A percentile compares a stretch with the other conserved stretches of the same genome.
phyloP scores from a whole-genome alignment of 2,888 invertebrate species.

The Nymphalis urticae region DNA sequence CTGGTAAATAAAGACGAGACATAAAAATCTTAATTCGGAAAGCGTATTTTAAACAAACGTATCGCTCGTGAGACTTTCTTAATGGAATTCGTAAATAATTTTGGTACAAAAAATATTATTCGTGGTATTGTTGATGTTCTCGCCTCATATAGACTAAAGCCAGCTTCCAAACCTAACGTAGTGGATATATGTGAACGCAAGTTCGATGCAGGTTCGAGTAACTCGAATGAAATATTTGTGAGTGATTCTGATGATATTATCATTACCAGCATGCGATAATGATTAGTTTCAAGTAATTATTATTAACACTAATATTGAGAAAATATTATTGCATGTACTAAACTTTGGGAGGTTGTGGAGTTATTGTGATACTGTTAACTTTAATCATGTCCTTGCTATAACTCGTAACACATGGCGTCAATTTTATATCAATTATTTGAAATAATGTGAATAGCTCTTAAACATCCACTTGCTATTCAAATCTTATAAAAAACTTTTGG shows the following conservation, averaged over 20 bases:
- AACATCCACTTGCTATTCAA: too few species aligned
- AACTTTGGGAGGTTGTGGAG: slow-evolving; percentile 9
- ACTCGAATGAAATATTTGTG: slow-evolving; percentile 27
- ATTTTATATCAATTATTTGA: too few species aligned
- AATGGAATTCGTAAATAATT: background rate
- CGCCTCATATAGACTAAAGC: slow-evolving; percentile 54
- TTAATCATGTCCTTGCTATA: background rate
- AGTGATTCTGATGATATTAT: slow-evolving; percentile 42
- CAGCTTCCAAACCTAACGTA: slow-evolving; percentile 49
- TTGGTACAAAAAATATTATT: background rate
- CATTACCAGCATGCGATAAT: slow-evolving; percentile 42
- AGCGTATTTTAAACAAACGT: too few species aligned
- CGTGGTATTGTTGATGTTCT: slow-evolving; percentile 42
- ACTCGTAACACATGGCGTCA: background rate
- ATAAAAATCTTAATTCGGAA: background rate
- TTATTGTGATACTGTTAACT: background rate
- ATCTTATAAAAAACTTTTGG: too few species aligned
- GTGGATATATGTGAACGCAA: slow-evolving; percentile 16
- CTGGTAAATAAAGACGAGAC: too few species aligned
- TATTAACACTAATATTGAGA: slow-evolving; percentile 17
- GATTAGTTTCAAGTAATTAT: background rate
- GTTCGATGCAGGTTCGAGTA: slow-evolving; percentile 28
- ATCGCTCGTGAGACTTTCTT: background rate
- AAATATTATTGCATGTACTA: slow-evolving; percentile 23
- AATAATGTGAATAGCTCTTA: too few species aligned